These are phyloP conservation scores for Sebastes hubbsi DNA, from an alignment of 2,797 vertebrate species.

Conservation along the genomic window DNA sequence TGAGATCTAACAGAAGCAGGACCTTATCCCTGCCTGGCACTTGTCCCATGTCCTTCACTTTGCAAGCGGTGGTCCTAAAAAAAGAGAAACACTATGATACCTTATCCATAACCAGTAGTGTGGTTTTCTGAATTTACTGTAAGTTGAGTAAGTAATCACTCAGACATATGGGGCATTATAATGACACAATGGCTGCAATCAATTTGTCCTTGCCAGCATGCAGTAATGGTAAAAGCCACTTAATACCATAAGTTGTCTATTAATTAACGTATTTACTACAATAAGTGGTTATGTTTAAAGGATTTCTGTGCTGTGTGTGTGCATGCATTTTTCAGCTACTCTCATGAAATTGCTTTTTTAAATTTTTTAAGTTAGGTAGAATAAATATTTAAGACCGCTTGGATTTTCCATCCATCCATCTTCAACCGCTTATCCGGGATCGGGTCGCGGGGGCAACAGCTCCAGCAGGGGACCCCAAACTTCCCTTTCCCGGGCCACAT, in stretches of 20 bases:
- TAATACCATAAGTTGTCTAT: conserved; percentile 3
- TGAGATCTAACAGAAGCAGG: neutral
- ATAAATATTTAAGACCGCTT: conserved; percentile 3
- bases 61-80: neutral
- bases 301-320: neutral
- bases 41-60: neutral
- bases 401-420: neutral
- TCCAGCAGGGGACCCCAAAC: too few relatives aligned
- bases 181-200: conserved; percentile 1
- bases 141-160: neutral
- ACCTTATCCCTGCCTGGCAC: neutral
- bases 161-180: neutral
- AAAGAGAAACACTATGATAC: neutral
- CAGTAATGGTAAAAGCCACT: neutral
- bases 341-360: neutral
- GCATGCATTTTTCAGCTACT: neutral
- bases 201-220: neutral
- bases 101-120: neutral
- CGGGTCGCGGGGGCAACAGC: too few relatives aligned
- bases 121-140: neutral
- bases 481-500: too few relatives aligned
- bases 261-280: neutral
- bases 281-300: neutral
- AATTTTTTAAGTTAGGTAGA: neutral
- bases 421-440: too few relatives aligned